These are phyloP conservation scores for Calypte anna DNA, from an alignment of 2,113 vertebrate genomes.

Conservation along the genomic window DNA sequence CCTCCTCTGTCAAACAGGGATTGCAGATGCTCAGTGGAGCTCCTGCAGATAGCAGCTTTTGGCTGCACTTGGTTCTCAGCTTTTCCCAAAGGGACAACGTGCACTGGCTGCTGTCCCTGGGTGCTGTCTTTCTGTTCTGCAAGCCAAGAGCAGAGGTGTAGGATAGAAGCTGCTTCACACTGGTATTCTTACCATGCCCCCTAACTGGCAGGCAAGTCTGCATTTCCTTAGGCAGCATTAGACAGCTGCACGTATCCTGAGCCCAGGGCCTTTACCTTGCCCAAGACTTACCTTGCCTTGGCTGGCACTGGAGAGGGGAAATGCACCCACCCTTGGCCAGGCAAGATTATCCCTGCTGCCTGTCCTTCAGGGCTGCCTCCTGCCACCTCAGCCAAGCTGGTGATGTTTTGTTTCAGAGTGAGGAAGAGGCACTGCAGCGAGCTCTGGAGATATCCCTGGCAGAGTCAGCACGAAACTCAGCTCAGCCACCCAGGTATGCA, in stretches of 20 bases:
- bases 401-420: conserved; percentile 79
- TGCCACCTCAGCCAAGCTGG: neutral
- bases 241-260: neutral
- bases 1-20: neutral
- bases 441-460: conserved; percentile 94
- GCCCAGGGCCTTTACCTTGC: neutral
- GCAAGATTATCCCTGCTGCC: fast-evolving
- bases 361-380: neutral
- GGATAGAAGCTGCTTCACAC: neutral
- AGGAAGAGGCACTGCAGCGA: conserved; percentile 94
- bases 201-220: neutral
- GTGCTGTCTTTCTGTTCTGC: neutral
- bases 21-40: neutral
- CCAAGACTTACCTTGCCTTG: neutral
- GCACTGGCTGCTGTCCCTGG: neutral
- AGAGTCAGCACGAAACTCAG: conserved; percentile 76
- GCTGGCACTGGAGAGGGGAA: neutral
- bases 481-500: conserved; percentile 75
- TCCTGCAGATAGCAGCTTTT: fast-evolving
- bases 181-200: neutral
- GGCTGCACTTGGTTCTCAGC: neutral
- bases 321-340: neutral
- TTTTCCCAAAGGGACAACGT: neutral
- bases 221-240: neutral
- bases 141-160: neutral